Conservation (phyloP, 2,113 vertebrate species). For the Ammodytes dubius region DNA sequence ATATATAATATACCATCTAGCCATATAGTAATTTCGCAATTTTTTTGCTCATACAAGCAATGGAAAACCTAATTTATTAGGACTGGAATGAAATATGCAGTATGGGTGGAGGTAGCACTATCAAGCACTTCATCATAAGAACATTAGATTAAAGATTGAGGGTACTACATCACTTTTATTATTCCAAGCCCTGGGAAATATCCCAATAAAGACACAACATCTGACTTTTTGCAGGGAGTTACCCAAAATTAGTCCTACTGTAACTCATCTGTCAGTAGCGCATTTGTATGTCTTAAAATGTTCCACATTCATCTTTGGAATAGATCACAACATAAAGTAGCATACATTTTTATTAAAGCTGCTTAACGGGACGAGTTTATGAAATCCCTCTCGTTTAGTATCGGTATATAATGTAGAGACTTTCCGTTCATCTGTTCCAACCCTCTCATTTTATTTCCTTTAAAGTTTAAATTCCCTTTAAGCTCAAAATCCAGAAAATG, state of each 20-base stretch:
- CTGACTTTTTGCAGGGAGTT: background rate
- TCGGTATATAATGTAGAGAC: background rate
- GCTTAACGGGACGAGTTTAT: background rate
- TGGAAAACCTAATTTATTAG: background rate
- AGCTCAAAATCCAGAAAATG: background rate
- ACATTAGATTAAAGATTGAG: background rate
- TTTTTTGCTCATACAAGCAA: background rate
- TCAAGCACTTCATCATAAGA: background rate
- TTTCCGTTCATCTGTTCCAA: background rate
- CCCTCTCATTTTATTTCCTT: background rate
- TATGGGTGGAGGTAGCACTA: too few relatives aligned
- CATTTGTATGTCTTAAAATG: background rate
- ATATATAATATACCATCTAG: background rate
- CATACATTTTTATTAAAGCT: background rate
- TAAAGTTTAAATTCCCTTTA: background rate
- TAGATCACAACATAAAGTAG: background rate
- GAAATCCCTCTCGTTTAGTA: too few relatives aligned
- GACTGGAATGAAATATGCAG: background rate
- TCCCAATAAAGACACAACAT: background rate
- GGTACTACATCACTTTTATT: background rate
- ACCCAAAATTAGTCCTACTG: background rate
- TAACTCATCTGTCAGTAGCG: background rate
- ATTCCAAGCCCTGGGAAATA: background rate
- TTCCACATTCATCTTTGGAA: background rate
- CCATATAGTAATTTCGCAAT: too few relatives aligned